A percentile compares a stretch with the other conserved stretches of the same genome.
phyloP scores from a whole-genome alignment of 2,797 vertebrate species.

The Tiaroga cobitis region DNA sequence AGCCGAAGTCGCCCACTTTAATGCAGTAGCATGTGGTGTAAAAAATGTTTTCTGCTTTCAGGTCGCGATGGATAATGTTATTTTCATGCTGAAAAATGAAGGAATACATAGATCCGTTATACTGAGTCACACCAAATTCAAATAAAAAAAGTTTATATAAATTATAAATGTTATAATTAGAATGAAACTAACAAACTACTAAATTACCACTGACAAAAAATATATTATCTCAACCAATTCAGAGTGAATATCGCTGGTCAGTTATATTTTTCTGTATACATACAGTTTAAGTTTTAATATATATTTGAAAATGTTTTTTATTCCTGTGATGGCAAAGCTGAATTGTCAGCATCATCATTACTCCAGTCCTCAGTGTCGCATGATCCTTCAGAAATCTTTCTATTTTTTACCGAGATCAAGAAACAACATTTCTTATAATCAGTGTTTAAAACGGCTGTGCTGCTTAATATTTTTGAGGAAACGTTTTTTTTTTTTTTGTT shows the following conservation, averaged over 20 bases:
- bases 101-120: not conserved
- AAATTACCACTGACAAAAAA: not conserved
- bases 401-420: too few relatives aligned
- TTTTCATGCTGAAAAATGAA: constrained; percentile 75
- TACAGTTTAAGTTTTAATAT: not conserved
- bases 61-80: constrained; percentile 82
- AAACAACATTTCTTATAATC: not conserved
- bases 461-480: not conserved
- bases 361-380: not conserved
- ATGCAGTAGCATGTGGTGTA: constrained; percentile 80
- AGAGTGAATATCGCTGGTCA: not conserved
- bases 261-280: too few relatives aligned
- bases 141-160: not conserved
- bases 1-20: constrained; percentile 84
- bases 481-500: too few relatives aligned
- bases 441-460: not conserved
- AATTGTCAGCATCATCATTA: not conserved
- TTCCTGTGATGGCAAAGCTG: not conserved
- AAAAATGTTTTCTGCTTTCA: constrained; percentile 83
- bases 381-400: not conserved
- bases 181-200: not conserved
- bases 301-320: not conserved
- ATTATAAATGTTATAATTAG: not conserved
- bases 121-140: not conserved
- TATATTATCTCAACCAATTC: not conserved